A percentile compares a stretch with the other conserved stretches of the same genome.
These are phyloP conservation scores for Corapipo altera DNA, from an alignment of 2,113 vertebrate genomes.

Conservation along the genomic window DNA sequence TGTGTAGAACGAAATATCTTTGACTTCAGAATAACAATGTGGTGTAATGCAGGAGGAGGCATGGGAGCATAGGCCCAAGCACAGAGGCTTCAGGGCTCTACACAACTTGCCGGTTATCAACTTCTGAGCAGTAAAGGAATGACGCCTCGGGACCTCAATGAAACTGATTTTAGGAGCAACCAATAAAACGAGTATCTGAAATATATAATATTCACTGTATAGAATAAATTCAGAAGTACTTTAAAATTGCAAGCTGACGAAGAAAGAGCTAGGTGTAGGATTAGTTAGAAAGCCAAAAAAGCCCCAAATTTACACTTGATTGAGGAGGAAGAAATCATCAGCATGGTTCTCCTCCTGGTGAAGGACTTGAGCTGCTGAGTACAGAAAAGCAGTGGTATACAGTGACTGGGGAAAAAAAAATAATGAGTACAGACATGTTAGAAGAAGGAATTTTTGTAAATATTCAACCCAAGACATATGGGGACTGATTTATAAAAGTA, in stretches of 20 bases:
- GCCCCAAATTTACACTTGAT: neutral
- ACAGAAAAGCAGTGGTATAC: neutral
- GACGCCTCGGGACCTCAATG: neutral
- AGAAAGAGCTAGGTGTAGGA: neutral
- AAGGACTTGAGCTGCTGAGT: neutral
- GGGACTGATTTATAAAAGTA: neutral
- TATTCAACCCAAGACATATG: neutral
- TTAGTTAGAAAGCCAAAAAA: neutral
- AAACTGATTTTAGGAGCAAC: neutral
- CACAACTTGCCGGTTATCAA: neutral
- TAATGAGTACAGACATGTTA: neutral
- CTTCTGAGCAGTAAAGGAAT: neutral
- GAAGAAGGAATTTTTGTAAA: neutral
- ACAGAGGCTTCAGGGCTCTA: neutral
- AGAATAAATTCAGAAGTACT: neutral
- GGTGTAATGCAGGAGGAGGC: neutral
- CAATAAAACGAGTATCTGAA: neutral
- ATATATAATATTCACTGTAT: neutral
- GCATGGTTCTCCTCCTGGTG: neutral
- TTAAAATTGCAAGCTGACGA: neutral
- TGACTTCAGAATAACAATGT: neutral
- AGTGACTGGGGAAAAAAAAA: neutral
- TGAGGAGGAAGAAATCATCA: neutral
- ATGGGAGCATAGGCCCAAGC: rapidly evolving
- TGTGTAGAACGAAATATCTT: neutral